phyloP scores from a whole-genome alignment of 1,140 invertebrate genomes.

The Caenorhabditis elegans region DNA sequence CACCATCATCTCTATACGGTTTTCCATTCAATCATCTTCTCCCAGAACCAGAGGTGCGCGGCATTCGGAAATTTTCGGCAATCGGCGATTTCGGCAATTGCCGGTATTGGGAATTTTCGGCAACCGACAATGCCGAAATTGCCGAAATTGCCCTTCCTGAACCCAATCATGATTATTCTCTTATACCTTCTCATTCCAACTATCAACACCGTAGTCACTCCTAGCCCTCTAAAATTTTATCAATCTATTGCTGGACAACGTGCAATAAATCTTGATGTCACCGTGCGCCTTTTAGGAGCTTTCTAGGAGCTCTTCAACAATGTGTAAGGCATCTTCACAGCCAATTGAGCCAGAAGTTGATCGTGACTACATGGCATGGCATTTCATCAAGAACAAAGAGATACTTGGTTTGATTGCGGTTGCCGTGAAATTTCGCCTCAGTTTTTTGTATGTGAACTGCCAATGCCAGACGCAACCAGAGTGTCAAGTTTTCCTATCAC shows the following conservation, averaged over 20 bases:
- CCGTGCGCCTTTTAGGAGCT: constrained; percentile 42
- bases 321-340: constrained; percentile 57
- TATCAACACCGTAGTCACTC: not conserved
- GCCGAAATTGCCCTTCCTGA: too few species aligned
- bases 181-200: not conserved
- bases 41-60: too few species aligned
- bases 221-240: not conserved
- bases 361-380: constrained; percentile 64
- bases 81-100: too few species aligned
- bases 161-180: not conserved
- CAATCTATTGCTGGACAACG: constrained; percentile 34
- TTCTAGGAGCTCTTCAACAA: constrained; percentile 46
- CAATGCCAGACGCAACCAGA: too few species aligned
- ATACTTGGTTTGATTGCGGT: constrained; percentile 63
- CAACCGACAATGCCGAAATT: too few species aligned
- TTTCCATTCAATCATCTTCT: not conserved
- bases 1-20: not conserved
- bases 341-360: constrained; percentile 60
- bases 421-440: constrained; percentile 58
- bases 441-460: constrained; percentile 61
- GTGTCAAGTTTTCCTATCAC: too few species aligned
- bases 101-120: too few species aligned
- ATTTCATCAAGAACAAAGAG: constrained; percentile 59
- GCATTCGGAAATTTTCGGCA: too few species aligned
- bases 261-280: constrained; percentile 46